Percentiles rank a stretch among this genome's conserved stretches.
phyloP scores from a whole-genome alignment of 2,797 vertebrate species.

The Podarcis siculus region DNA sequence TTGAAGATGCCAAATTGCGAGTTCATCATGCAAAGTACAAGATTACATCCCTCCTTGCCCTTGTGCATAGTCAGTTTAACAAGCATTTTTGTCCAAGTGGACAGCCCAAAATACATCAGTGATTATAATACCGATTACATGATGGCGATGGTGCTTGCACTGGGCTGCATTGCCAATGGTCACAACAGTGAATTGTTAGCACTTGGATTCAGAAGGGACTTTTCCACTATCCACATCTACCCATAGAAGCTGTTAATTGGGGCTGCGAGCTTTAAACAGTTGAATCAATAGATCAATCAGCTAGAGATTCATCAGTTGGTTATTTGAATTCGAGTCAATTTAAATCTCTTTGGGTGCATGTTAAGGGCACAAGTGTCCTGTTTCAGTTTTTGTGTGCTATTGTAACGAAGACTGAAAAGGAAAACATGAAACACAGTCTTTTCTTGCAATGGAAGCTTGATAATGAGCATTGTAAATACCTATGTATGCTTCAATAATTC shows the following conservation, averaged over 20 bases:
- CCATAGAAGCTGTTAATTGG: neutral
- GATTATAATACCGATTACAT: constrained; percentile 10
- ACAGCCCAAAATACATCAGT: neutral
- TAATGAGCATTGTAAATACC: neutral
- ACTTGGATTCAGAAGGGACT: neutral
- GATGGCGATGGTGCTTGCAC: neutral
- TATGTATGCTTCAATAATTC: neutral
- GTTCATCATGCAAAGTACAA: constrained; percentile 10
- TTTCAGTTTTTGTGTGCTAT: neutral
- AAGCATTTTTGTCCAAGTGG: constrained; percentile 14
- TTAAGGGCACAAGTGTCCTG: neutral
- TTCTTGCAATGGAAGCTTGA: neutral
- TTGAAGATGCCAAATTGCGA: neutral
- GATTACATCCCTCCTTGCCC: neutral
- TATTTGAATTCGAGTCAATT: neutral
- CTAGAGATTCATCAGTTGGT: neutral
- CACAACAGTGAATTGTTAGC: neutral
- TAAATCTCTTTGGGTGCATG: neutral
- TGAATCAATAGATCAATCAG: constrained; percentile 3
- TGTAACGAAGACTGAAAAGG: neutral
- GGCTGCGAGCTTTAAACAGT: neutral
- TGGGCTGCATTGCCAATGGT: neutral
- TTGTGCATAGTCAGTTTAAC: neutral
- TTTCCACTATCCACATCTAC: neutral
- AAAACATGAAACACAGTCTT: neutral